phyloP scores from a whole-genome alignment of 1,140 invertebrate genomes.

The Galleria mellonella region DNA sequence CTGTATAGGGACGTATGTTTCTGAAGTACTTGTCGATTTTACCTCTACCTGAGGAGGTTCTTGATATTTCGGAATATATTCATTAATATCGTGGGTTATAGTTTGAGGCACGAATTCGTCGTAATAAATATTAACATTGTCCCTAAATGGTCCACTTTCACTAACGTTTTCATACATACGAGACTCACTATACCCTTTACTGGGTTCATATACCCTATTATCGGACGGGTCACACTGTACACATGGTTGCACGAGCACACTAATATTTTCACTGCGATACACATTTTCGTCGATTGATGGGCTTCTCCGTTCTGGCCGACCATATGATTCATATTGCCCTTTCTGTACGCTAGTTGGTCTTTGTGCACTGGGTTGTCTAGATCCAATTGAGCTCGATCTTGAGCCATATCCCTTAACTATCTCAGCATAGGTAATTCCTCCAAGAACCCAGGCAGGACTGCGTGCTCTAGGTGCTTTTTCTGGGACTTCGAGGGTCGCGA shows the following conservation, averaged over 20 bases:
- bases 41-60: constrained; percentile 2
- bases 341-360: constrained; percentile 14
- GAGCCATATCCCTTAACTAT: constrained; percentile 79
- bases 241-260: constrained; percentile 16
- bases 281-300: neutral
- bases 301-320: neutral
- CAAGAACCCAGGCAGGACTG: constrained; percentile 83
- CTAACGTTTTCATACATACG: constrained; percentile 19
- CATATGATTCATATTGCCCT: neutral
- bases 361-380: constrained; percentile 29
- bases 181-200: constrained; percentile 13
- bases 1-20: neutral
- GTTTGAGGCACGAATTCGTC: neutral
- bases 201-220: constrained; percentile 1
- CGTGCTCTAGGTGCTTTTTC: constrained; percentile 28
- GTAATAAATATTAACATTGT: neutral
- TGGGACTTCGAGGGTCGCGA: neutral
- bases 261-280: constrained; percentile 5
- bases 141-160: constrained; percentile 24
- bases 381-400: constrained; percentile 40
- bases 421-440: constrained; percentile 85
- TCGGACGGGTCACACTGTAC: constrained; percentile 14
- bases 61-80: neutral
- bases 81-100: constrained; percentile 2
- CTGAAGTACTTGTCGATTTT: neutral